phyloP scores from a whole-genome alignment of 2,797 vertebrate species.

The Alauda arvensis region DNA sequence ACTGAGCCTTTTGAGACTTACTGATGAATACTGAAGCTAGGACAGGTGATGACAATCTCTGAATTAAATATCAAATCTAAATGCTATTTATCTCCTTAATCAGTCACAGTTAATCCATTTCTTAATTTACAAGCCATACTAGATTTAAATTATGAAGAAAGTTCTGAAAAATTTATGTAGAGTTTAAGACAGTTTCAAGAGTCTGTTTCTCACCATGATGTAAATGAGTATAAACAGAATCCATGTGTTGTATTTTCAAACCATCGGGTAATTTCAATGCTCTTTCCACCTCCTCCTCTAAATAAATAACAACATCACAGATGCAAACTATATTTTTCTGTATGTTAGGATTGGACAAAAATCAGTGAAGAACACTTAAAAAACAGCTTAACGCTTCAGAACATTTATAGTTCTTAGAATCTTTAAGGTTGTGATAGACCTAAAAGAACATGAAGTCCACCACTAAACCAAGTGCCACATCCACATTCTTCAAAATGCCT shows the following conservation, averaged over 20 bases:
- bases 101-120: background rate
- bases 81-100: background rate
- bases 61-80: background rate
- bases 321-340: background rate
- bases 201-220: background rate
- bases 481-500: background rate
- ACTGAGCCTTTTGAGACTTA: background rate
- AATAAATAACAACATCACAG: background rate
- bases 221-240: background rate
- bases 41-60: background rate
- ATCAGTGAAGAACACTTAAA: background rate
- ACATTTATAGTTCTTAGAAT: background rate
- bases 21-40: background rate
- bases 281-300: background rate
- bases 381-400: background rate
- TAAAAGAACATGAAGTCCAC: background rate
- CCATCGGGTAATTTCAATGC: background rate
- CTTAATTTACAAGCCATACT: background rate
- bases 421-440: background rate
- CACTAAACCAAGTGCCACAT: background rate
- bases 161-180: background rate
- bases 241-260: background rate
- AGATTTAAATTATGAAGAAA: background rate
- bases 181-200: background rate
- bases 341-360: background rate